A percentile compares a stretch with the other conserved stretches of the same genome.
These are phyloP conservation scores for Globicephala melas DNA, from an alignment of 2,113 vertebrate species.

Conservation along the genomic window DNA sequence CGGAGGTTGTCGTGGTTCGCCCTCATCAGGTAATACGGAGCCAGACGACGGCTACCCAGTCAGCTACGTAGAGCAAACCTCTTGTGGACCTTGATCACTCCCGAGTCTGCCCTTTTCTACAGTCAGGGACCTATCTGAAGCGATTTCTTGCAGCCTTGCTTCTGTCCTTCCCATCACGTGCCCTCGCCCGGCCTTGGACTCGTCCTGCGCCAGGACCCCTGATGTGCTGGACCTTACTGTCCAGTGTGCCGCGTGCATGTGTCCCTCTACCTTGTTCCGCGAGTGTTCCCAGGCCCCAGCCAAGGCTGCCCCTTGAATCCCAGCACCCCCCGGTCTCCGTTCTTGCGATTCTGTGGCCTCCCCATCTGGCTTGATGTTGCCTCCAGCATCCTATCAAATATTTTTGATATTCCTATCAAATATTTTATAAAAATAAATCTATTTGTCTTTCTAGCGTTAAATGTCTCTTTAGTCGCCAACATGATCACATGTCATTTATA, in stretches of 20 bases:
- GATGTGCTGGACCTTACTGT: accelerated
- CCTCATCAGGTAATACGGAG: neutral
- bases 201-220: neutral
- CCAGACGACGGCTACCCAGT: no score
- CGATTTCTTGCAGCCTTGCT: neutral
- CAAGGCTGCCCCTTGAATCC: neutral
- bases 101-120: neutral
- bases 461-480: neutral
- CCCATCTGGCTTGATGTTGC: neutral
- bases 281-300: neutral
- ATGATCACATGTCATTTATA: neutral
- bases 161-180: neutral
- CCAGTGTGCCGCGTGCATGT: accelerated
- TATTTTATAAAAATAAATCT: neutral
- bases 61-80: neutral
- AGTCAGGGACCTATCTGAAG: neutral
- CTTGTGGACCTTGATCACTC: neutral
- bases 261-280: accelerated
- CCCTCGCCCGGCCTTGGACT: accelerated
- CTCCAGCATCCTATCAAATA: neutral
- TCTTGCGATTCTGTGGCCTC: neutral
- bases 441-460: neutral
- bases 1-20: neutral
- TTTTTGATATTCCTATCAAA: neutral
- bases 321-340: neutral